A percentile compares a stretch with the other conserved stretches of the same genome.
These are phyloP conservation scores for Heteromormyrus szaboi DNA, from an alignment of 2,797 vertebrate genomes.

Conservation along the genomic window DNA sequence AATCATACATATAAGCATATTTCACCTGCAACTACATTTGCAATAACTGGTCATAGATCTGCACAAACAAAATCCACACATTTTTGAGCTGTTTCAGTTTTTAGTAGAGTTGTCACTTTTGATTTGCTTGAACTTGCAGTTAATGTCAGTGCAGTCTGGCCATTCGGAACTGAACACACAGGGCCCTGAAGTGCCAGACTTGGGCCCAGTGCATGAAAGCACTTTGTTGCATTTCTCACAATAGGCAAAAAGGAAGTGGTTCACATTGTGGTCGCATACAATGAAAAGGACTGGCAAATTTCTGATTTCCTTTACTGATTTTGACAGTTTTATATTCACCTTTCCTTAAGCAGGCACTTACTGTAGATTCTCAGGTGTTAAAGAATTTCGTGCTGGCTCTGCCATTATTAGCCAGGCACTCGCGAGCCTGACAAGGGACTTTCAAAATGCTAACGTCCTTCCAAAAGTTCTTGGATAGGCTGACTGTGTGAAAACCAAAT, in stretches of 20 bases:
- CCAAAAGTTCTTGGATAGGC: not conserved
- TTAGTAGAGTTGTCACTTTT: not conserved
- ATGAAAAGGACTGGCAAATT: not conserved
- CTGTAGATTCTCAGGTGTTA: not conserved
- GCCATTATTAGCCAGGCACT: not conserved
- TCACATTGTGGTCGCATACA: not conserved
- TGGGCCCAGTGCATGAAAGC: not conserved
- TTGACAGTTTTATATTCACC: not conserved
- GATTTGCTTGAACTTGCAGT: not conserved
- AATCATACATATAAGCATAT: not conserved
- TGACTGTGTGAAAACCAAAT: not conserved
- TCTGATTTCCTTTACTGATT: not conserved
- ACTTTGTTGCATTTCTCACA: not conserved
- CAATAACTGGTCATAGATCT: not conserved
- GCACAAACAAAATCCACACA: not conserved
- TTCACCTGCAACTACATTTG: not conserved
- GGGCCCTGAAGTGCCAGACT: not conserved
- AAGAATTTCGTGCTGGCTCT: not conserved
- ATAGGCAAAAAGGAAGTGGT: not conserved
- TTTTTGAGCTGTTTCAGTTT: not conserved
- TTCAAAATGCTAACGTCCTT: not conserved
- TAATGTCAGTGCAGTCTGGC: not conserved
- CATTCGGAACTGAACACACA: not conserved
- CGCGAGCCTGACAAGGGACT: not conserved
- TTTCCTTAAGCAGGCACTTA: not conserved